A percentile compares a stretch with the other conserved stretches of the same genome.
phyloP scores from a whole-genome alignment of 2,888 invertebrate genomes.

The Rambutsinella grinnellia region DNA sequence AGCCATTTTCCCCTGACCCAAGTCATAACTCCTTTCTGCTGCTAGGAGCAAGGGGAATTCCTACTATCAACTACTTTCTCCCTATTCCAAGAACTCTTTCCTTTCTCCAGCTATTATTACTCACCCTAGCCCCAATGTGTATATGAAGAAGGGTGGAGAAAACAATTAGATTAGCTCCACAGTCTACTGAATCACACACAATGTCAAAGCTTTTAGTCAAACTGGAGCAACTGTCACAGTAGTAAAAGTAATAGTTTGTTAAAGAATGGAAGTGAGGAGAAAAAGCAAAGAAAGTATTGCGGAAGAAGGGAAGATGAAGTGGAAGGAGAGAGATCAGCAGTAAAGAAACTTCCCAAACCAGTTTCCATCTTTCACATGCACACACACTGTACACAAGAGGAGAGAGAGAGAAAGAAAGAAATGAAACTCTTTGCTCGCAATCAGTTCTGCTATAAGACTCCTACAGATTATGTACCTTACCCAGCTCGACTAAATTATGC shows the following conservation, averaged over 20 bases:
- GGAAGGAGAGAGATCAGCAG: constrained; percentile 36
- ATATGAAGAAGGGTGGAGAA: constrained; percentile 27
- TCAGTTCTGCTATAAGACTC: too few species aligned
- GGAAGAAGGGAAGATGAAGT: constrained; percentile 22
- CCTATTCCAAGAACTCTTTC: not conserved
- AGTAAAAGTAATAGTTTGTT: constrained; percentile 1
- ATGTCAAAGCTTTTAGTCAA: constrained; percentile 28
- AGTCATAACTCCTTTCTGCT: too few species aligned
- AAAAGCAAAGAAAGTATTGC: constrained; percentile 4
- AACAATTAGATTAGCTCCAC: constrained; percentile 54
- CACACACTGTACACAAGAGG: too few species aligned
- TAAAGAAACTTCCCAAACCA: constrained; percentile 22
- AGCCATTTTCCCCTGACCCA: too few species aligned
- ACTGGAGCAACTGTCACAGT: constrained; percentile 7
- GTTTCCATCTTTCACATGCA: not conserved
- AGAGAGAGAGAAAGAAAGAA: too few species aligned
- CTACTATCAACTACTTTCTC: not conserved
- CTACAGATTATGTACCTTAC: too few species aligned
- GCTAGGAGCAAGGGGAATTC: too few species aligned
- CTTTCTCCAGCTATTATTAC: constrained; percentile 8
- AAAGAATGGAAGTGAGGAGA: not conserved
- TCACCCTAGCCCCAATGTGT: constrained; percentile 2
- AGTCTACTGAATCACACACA: constrained; percentile 36
- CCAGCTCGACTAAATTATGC: too few species aligned
- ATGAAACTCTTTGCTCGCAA: too few species aligned